phyloP scores from a whole-genome alignment of 2,113 vertebrate species.

The Pao palembangensis region DNA sequence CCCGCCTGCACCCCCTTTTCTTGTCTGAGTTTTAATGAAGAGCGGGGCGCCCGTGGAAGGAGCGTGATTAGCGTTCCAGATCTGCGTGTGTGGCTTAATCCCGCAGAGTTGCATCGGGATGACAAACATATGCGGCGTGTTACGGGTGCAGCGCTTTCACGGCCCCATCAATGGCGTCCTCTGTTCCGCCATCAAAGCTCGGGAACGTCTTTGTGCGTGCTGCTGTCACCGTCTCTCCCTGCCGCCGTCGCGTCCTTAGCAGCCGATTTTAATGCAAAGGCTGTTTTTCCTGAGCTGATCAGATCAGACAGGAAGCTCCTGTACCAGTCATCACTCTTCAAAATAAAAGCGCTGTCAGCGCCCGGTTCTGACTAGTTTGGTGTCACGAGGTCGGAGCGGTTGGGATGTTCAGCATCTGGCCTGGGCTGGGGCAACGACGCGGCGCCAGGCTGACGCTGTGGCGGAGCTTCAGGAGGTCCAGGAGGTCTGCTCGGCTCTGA shows the following conservation, averaged over 20 bases:
- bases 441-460: slow-evolving; percentile 5
- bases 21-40: slow-evolving; percentile 78
- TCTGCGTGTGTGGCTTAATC: slow-evolving; percentile 55
- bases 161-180: slow-evolving; percentile 58
- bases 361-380: too few relatives aligned
- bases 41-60: slow-evolving; percentile 64
- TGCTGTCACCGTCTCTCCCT: slow-evolving; percentile 46
- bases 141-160: slow-evolving; percentile 47
- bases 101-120: slow-evolving; percentile 42
- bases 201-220: slow-evolving; percentile 44
- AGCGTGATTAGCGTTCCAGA: slow-evolving; percentile 44
- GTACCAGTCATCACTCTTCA: neutral
- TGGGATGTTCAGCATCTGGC: neutral
- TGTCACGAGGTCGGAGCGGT: neutral
- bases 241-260: neutral
- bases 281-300: too few relatives aligned
- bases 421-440: neutral
- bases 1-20: slow-evolving; percentile 65
- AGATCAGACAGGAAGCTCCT: too few relatives aligned
- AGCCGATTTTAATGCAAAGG: too few relatives aligned
- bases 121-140: slow-evolving; percentile 64
- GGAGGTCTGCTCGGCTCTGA: slow-evolving; percentile 32
- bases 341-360: too few relatives aligned
- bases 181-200: slow-evolving; percentile 52
- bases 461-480: slow-evolving; percentile 22